phyloP scores from a whole-genome alignment of 2,888 invertebrate genomes.

The Pristionchus fissidentatus region DNA sequence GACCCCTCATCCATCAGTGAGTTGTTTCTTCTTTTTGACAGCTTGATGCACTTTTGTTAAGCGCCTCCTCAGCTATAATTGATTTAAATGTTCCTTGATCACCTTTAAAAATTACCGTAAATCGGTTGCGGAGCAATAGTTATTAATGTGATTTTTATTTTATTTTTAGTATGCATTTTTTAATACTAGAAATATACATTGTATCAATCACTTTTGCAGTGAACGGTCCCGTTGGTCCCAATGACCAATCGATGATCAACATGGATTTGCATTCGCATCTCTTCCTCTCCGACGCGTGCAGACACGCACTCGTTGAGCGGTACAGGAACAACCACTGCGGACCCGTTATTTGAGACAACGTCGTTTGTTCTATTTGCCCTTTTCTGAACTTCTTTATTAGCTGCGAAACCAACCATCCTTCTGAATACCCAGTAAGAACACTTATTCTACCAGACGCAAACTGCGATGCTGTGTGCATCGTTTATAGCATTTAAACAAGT shows the following conservation, averaged over 20 bases:
- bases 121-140: too few relatives aligned
- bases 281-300: background rate
- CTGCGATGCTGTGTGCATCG: background rate
- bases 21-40: background rate
- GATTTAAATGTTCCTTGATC: too few relatives aligned
- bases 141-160: too few relatives aligned
- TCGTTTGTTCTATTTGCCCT: too few relatives aligned
- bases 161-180: too few relatives aligned
- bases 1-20: slow-evolving; percentile 1
- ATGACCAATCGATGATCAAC: background rate
- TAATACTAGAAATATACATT: background rate
- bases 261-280: slow-evolving; percentile 20
- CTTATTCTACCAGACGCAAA: background rate
- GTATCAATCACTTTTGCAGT: background rate
- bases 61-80: too few relatives aligned
- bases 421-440: too few relatives aligned
- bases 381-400: too few relatives aligned
- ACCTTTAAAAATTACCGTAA: too few relatives aligned
- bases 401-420: background rate
- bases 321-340: slow-evolving; percentile 7
- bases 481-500: too few relatives aligned
- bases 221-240: background rate
- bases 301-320: background rate
- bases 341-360: background rate
- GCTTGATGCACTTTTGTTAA: too few relatives aligned